These are phyloP conservation scores for Leptodactylus fallax DNA, from an alignment of 2,797 vertebrate genomes.

Conservation along the genomic window DNA sequence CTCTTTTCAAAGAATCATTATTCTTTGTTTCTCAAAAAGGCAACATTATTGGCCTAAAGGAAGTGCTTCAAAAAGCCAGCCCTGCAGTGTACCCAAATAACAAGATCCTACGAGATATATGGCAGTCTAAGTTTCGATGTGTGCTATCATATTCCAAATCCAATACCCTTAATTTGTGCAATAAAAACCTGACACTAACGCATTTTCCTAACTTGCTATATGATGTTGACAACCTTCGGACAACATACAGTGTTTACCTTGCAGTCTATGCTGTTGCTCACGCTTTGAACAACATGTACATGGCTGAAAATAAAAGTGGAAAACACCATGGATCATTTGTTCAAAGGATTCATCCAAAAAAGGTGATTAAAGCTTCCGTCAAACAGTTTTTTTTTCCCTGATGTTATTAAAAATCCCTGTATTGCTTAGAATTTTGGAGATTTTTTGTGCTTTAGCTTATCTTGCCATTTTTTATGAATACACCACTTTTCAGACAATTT, in stretches of 20 bases:
- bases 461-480: too few relatives aligned
- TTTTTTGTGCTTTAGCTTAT: too few relatives aligned
- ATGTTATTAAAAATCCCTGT: too few relatives aligned
- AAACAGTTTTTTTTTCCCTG: too few relatives aligned
- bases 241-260: conserved; percentile 6
- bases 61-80: conserved; percentile 5
- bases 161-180: background rate
- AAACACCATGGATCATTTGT: background rate
- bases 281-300: background rate
- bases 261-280: conserved; percentile 2
- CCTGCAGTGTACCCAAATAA: background rate
- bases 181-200: background rate
- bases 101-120: background rate
- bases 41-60: conserved; percentile 10
- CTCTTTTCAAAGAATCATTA: background rate
- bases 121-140: background rate
- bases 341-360: background rate
- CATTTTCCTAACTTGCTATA: background rate
- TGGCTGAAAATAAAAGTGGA: background rate
- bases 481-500: too few relatives aligned
- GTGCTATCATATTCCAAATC: background rate
- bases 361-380: background rate
- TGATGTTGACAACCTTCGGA: background rate
- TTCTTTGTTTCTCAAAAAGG: background rate
- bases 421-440: too few relatives aligned